These are phyloP conservation scores for Haliclystus octoradiatus DNA, from an alignment of 30 jellyfish, hydroid and myxozoan species.

Conservation along the genomic window DNA sequence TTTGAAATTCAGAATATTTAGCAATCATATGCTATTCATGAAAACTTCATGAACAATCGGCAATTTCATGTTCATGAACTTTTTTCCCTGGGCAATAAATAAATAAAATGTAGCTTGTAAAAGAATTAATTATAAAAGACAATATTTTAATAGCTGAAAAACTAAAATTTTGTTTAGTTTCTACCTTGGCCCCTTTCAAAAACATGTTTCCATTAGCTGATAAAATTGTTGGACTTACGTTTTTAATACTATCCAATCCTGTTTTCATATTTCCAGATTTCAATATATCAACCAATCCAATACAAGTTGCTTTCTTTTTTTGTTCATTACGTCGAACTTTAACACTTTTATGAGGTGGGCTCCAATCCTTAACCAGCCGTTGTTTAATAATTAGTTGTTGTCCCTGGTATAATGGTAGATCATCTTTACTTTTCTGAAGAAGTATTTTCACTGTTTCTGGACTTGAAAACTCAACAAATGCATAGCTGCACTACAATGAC, in stretches of 20 bases:
- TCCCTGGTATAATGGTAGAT: not conserved
- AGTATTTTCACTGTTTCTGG: not conserved
- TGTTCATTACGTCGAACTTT: not conserved
- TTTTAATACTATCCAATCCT: not conserved
- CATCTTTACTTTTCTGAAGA: not conserved
- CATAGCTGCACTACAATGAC: not conserved
- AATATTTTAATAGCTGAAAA: too few species aligned
- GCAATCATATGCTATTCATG: too few species aligned
- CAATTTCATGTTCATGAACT: too few species aligned
- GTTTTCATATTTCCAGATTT: not conserved
- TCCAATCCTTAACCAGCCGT: not conserved
- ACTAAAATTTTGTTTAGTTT: too few species aligned
- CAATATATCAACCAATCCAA: not conserved
- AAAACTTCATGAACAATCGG: too few species aligned
- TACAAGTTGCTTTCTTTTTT: not conserved
- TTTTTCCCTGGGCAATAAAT: too few species aligned
- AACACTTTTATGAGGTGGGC: not conserved
- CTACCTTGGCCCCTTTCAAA: too few species aligned
- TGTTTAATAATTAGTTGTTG: not conserved
- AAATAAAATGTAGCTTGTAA: too few species aligned
- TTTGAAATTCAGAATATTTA: too few species aligned
- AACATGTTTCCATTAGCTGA: too few species aligned
- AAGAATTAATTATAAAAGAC: too few species aligned
- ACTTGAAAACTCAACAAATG: not conserved
- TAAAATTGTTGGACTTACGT: not conserved